Base-by-base conservation (phyloP, 2,888 invertebrate genomes). In the Eurytoma californica region DNA sequence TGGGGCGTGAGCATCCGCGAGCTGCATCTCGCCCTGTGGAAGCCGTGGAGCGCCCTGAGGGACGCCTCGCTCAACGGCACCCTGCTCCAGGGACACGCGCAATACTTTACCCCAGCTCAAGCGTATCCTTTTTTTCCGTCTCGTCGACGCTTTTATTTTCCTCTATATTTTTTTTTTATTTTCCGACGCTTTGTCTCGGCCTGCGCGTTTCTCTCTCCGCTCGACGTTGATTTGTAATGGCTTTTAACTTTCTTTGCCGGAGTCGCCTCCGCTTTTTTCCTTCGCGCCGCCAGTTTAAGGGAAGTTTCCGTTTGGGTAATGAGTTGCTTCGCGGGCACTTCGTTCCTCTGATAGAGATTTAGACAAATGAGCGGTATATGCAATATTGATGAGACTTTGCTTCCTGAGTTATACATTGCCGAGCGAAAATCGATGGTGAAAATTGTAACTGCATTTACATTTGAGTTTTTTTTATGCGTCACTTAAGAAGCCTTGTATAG, bases 1-100 rank as follows among this genome's bases (percentile, higher is more conserved):
- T 95, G 95, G 95, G 95, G 95, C 4, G 95, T 95, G 66, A 95
- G 95, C 51, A 95, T 95, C 81, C 91, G 94, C 82, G 94, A 95
- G 87, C 91, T 95, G 78, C 95, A 95, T 88, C 92, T 94, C 85
- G 95, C 95, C 74, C 91, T 95, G 60, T 95, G 95, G 95, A 92
- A 94, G 73, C 94, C 95, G 0, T 94, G 94, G 93, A 91, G 91
- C 73, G 92, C 92, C 79, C 91, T 95, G 80, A 92, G 93, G 28
- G 93, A 94, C 77, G 94, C 94, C 70, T 93, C 94, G 78, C 87
- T 92, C 66, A 91, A 91, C 68, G 92, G 92, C n/a, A 91, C 91
- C 72, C 91, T 93, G 66, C 90, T 93, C 57, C 91, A 92, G 90
- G 89, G 93, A 88, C 88, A 93, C 83, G 90, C 90, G 57, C 90